Evolutionary conservation across 2,888 invertebrate genomes (phyloP).

Genomic region (Leucoptera coffeella): DNA sequence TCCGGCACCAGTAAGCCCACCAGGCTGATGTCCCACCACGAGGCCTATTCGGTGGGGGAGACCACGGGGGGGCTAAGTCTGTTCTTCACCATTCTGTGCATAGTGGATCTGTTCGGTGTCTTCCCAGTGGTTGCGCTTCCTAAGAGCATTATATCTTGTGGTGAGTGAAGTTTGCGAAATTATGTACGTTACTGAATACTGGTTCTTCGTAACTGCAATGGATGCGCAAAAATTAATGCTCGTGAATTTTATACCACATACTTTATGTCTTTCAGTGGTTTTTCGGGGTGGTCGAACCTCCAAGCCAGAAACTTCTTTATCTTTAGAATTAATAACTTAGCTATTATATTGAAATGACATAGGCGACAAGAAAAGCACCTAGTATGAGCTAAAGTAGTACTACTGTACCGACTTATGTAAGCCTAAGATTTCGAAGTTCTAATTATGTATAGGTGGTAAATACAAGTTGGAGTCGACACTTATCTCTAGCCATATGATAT

Average conservation of each 20-base stretch:
- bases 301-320: too few species aligned
- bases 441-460: too few species aligned
- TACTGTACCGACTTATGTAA: too few species aligned
- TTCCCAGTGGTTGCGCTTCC: constrained; percentile 76
- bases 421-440: too few species aligned
- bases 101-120: constrained; percentile 77
- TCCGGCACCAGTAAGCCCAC: constrained; percentile 10
- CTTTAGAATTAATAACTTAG: too few species aligned
- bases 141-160: constrained; percentile 67
- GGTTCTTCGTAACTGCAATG: not conserved
- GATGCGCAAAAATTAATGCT: not conserved
- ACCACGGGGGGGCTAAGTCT: constrained; percentile 55
- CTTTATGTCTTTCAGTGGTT: not conserved
- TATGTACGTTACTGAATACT: not conserved
- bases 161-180: too few species aligned
- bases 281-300: too few species aligned
- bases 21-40: constrained; percentile 13
- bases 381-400: too few species aligned
- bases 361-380: too few species aligned
- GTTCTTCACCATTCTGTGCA: constrained; percentile 66
- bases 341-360: too few species aligned
- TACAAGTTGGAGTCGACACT: too few species aligned
- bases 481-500: too few species aligned
- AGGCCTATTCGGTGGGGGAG: constrained; percentile 16
- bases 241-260: constrained; percentile 1